Evolutionary conservation across 2,113 vertebrate genomes (phyloP).

Genomic region (Myotis yumanensis): DNA sequence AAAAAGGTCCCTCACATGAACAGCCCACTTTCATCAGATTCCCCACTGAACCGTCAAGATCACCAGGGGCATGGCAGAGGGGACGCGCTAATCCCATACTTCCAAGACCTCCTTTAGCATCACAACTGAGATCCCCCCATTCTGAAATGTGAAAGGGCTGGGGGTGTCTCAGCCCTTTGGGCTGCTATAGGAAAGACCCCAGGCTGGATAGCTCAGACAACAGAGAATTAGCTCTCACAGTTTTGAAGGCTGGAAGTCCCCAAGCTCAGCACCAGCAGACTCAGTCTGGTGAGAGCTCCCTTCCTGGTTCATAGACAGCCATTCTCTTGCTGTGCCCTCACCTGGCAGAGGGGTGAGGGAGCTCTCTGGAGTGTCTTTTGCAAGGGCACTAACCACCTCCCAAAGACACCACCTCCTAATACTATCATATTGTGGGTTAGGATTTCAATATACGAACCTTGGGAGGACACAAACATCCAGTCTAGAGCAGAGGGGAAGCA

Average conservation of each 20-base stretch:
- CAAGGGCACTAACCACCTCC: background rate
- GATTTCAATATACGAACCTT: background rate
- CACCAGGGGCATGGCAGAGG: background rate
- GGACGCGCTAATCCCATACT: background rate
- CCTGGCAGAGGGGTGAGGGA: background rate
- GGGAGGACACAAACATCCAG: background rate
- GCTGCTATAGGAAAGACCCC: background rate
- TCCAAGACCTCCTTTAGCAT: background rate
- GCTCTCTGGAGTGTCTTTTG: background rate
- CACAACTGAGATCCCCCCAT: background rate
- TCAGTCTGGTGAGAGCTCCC: background rate
- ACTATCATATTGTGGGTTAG: background rate
- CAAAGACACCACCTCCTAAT: background rate
- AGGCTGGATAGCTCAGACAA: background rate
- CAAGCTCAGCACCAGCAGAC: background rate
- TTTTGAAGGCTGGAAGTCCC: background rate
- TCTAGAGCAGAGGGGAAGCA: background rate
- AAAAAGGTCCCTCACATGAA: background rate
- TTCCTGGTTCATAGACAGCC: background rate
- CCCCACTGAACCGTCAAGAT: background rate
- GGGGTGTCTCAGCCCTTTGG: background rate
- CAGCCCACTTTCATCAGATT: background rate
- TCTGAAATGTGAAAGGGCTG: background rate
- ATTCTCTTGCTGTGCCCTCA: background rate
- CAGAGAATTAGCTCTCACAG: background rate